Evolutionary conservation across 35 echinoderm and acorn worm genomes (phyloP), one percentile per base, ranked within the genome.

Genomic region (Lytechinus pictus): DNA sequence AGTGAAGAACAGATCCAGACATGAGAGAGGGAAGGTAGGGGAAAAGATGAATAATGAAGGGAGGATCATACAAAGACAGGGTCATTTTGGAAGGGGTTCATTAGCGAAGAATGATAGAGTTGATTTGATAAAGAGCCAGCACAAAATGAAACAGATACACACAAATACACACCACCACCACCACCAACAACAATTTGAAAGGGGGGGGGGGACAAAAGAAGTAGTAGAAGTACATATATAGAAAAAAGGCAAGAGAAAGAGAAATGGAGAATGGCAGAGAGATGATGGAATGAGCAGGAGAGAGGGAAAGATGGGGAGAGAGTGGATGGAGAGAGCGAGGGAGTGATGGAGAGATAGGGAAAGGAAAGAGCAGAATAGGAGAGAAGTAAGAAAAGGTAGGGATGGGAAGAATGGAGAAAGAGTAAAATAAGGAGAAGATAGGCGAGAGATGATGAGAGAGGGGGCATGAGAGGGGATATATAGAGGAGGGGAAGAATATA

Each of bases 41-140:
- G 88, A 27, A 90, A 33, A 54, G 94, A 79, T 86, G 94, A 94
- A 94, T 54, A 58, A 29, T 94, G 94, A 6, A 94, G 86, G 60
- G 71, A 90, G 28, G 88, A 27, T 21, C 2, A 21, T 9, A 90
- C 28, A 52, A 27, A 11, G 88, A 90, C 44, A 12, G 28, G 14
- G 21, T 54, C 33, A 90, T 9, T 90, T 16, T 28, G 28, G 19
- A 8, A 87, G 86, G 86, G 86, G 86, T 87, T 6, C 9, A 51
- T 27, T n/a, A 87, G 16, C 16, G 1, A n/a, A 51, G 16, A 87
- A 16, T 79, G 2, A 79, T 6, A 24, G 14, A 79, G 66, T 24
- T 79, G 66, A 24, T 16, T 0, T 60, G 57, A 60, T 60, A 60
- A 10, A 60, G 57, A 60, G 57, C 57, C 57, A 60, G 8, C 9